Base-by-base conservation (phyloP, 2,797 vertebrate genomes). In the Pampus argenteus region DNA sequence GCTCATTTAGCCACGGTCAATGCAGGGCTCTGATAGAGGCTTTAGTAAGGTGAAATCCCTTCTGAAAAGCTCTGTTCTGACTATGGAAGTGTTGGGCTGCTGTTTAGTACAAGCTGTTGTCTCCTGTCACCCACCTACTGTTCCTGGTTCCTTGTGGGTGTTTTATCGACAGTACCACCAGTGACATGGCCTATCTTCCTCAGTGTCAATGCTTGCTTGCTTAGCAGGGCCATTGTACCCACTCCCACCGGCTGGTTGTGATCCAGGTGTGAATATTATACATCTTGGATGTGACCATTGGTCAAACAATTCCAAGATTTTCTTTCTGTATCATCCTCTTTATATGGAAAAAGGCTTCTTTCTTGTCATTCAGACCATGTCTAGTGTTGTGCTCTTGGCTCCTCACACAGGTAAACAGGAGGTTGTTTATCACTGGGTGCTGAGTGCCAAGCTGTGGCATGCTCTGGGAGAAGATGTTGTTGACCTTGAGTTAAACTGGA, bases 1-100 rank as follows among this genome's bases (percentile, higher is more conserved):
- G 85, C 86, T 91, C 91, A 78, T 90, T 91, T 92, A 92, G 90
- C 91, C 87, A 77, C 71, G 82, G 89, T 89, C 85, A 91, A 86
- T 85, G 83, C 86, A 73, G 81, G 79, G 69, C 77, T 87, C 79
- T 88, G 91, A 94, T 90, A 82, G 88, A 87, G 85, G 89, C 85
- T 92, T 89, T 93, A 85, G 72, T 85, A 76, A 81, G 85, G 83
- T 90, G 84, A 90, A 89, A 88, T 87, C 86, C 85, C 63, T 78
- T 75, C 74, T 82, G 58, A 78, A 86, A 89, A 82, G 74, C 87
- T 84, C 82, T 64, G 68, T 83, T 83, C 81, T 20, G 72, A 51
- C 73, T 80, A 70, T 72, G 78, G 82, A 82, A 76, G 26, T 84
- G 86, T 76, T 78, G 75, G 75, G 58, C 79, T 72, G 82, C 74